Percentiles rank a stretch among this genome's conserved stretches.
These are phyloP conservation scores for Timandra comae DNA, from an alignment of 2,888 invertebrate species.

Conservation along the genomic window DNA sequence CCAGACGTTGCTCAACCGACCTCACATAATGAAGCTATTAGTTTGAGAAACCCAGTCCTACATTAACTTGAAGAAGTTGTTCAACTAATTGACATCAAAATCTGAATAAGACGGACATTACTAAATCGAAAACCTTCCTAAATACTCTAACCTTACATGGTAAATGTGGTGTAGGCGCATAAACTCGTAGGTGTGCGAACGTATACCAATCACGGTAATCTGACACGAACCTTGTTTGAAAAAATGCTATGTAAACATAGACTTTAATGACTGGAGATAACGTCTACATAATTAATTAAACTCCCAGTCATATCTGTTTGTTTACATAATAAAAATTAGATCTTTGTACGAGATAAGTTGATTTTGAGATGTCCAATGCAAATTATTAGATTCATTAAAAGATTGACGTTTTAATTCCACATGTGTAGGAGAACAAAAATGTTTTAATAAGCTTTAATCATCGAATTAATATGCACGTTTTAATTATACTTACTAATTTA, in stretches of 20 bases:
- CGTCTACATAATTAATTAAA: too few species aligned
- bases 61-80: too few species aligned
- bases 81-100: constrained; percentile 12
- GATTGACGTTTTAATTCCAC: too few species aligned
- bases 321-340: constrained; percentile 1
- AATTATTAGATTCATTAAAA: constrained; percentile 17
- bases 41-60: too few species aligned
- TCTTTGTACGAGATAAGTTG: constrained; percentile 1
- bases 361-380: constrained; percentile 12
- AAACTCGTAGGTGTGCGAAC: constrained; percentile 36
- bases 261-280: too few species aligned
- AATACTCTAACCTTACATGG: constrained; percentile 43
- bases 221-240: constrained; percentile 12
- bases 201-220: constrained; percentile 27
- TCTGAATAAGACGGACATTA: constrained; percentile 15
- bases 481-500: too few species aligned
- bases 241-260: constrained; percentile 3
- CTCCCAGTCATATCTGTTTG: constrained; percentile 4
- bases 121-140: constrained; percentile 23
- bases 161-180: constrained; percentile 35
- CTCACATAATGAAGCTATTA: too few species aligned
- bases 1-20: too few species aligned
- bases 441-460: too few species aligned
- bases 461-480: too few species aligned
- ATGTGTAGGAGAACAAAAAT: too few species aligned